Evolutionary conservation across 1,140 invertebrate species (phyloP).

Genomic region (Papilio glaucus): DNA sequence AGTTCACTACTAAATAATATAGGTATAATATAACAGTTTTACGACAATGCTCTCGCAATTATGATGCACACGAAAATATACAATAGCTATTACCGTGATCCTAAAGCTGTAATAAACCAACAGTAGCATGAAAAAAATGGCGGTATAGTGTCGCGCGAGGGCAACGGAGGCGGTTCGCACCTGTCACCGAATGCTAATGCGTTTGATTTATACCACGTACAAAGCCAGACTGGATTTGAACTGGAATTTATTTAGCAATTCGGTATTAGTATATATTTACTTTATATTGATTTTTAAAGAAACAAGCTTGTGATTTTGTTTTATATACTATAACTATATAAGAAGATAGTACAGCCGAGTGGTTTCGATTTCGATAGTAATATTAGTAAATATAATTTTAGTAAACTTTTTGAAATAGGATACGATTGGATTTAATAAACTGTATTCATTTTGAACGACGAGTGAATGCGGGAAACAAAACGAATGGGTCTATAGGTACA

Average conservation of each 20-base stretch:
- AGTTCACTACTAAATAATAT: neutral
- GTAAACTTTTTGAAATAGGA: too few relatives aligned
- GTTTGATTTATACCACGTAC: conserved; percentile 11
- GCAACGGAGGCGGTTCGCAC: conserved; percentile 45
- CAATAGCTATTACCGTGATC: conserved; percentile 4
- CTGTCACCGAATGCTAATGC: conserved; percentile 68
- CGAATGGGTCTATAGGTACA: too few relatives aligned
- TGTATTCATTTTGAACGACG: too few relatives aligned
- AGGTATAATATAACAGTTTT: neutral
- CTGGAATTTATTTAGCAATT: neutral
- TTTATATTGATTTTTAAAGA: too few relatives aligned
- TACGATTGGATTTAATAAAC: too few relatives aligned
- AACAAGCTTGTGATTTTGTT: too few relatives aligned
- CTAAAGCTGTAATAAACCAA: neutral
- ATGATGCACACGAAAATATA: conserved; percentile 4
- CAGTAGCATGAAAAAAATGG: conserved; percentile 33
- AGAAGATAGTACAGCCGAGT: too few relatives aligned
- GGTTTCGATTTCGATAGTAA: too few relatives aligned
- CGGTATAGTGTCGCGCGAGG: conserved; percentile 36
- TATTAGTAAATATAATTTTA: too few relatives aligned
- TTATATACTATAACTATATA: too few relatives aligned
- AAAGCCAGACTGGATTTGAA: neutral
- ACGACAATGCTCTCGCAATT: conserved; percentile 1
- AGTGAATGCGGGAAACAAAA: too few relatives aligned
- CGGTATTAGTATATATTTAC: too few relatives aligned